A percentile compares a stretch with the other conserved stretches of the same genome.
phyloP scores from a whole-genome alignment of 2,113 vertebrate genomes.

The Polypterus senegalus region DNA sequence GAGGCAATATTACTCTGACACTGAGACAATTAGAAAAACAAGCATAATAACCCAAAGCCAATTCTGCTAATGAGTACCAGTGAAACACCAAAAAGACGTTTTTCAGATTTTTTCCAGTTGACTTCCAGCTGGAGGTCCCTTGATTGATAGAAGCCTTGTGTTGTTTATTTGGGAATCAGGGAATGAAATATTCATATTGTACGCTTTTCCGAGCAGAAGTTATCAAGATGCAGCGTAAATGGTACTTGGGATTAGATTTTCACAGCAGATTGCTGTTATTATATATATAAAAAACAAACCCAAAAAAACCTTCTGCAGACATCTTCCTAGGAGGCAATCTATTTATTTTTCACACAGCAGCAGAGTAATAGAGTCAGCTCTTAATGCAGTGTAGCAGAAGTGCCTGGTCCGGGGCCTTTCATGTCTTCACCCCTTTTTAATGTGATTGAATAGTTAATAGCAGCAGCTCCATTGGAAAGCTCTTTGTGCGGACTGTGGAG shows the following conservation, averaged over 20 bases:
- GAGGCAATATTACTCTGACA: too few relatives aligned
- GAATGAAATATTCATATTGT: conserved; percentile 63
- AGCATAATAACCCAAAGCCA: too few relatives aligned
- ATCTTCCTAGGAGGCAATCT: conserved; percentile 60
- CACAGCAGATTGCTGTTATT: conserved; percentile 62
- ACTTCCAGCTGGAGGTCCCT: conserved; percentile 30
- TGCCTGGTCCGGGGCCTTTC: conserved; percentile 60
- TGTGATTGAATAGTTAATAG: conserved; percentile 66
- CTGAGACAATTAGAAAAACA: too few relatives aligned
- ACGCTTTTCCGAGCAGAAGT: conserved; percentile 55
- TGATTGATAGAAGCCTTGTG: conserved; percentile 40
- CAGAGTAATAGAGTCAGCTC: conserved; percentile 45
- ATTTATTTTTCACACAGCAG: conserved; percentile 46
- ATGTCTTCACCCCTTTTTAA: conserved; percentile 54
- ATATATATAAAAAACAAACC: conserved; percentile 18
- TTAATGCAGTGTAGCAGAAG: conserved; percentile 66
- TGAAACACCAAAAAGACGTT: too few relatives aligned
- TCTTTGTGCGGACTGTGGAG: conserved; percentile 15
- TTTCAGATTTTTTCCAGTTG: conserved; percentile 27
- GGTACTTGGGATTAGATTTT: conserved; percentile 64
- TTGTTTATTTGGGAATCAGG: conserved; percentile 56
- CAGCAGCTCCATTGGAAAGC: conserved; percentile 52
- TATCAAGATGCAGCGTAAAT: conserved; percentile 57
- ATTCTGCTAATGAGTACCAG: too few relatives aligned
- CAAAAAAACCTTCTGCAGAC: conserved; percentile 37